Base-by-base conservation (phyloP, 2,888 invertebrate genomes). In the Idaea dimidiata region DNA sequence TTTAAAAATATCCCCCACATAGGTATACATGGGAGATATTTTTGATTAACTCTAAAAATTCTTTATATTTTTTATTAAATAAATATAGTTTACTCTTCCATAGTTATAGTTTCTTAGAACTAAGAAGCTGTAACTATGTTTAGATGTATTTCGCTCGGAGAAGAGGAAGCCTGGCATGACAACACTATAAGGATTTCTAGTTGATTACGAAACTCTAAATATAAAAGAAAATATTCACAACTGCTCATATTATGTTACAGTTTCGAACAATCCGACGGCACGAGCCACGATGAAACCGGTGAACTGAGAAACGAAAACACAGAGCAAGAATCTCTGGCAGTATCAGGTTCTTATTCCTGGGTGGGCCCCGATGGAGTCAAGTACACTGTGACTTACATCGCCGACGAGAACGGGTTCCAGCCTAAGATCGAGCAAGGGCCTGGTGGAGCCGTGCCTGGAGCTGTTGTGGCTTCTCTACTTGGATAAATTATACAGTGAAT, bases 331-430 rank as follows among this genome's bases (percentile, higher is more conserved):
- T 84, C 89, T 17, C 82, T 94, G 43, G 77, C 84, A 1, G 89
- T 94, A 16, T 83, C 76, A 57, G 94, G 94, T 16, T 86, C 88
- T 3, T 94, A 88, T 83, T 83, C 89, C 24, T 94, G 91, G 82
- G 74, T 88, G 0, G 93, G 84, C 2, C 91, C 92, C 53, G 93
- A 93, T 64, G 93, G 93, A 10, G 84, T 90, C 56, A 84, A 80
- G 1, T 93, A 94, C 78, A 88, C 83, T 17, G 82, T 94, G 18
- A 89, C 78, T 58, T 94, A 93, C 82, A 78, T 88, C 7, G 94
- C 94, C 31, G 94, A 94, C 69, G 93, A 94, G 72, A 93, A 93
- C 71, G 94, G 94, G 7, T 94, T 87, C 87, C 91, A 92, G 67
- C 93, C 94, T 1, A 82, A 78, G 17, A 83, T 88, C 17, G 83